Conservation (phyloP, 2,797 vertebrate genomes). For the Brotogeris chrysoptera region DNA sequence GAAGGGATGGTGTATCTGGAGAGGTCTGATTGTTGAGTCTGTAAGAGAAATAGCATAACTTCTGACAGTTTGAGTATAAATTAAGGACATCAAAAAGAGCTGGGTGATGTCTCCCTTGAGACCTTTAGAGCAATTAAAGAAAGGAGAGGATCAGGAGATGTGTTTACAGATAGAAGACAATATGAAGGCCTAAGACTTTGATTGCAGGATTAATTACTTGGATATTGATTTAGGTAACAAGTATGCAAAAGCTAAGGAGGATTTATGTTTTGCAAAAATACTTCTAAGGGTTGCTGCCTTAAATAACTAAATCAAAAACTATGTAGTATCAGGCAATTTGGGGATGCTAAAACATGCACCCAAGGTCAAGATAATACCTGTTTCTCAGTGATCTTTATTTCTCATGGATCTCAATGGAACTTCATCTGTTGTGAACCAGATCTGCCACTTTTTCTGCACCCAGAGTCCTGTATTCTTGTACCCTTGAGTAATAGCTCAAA, state of each 20-base stretch:
- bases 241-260: conserved; percentile 18
- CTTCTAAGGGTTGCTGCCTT: not conserved
- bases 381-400: not conserved
- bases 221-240: conserved; percentile 63
- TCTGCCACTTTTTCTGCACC: not conserved
- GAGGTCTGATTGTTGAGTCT: not conserved
- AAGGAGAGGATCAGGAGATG: conserved; percentile 18
- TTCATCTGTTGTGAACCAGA: not conserved
- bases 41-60: not conserved
- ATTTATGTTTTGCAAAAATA: not conserved
- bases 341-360: not conserved
- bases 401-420: not conserved
- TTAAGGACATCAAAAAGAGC: not conserved
- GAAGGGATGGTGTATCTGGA: not conserved
- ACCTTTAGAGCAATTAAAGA: conserved; percentile 49
- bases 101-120: not conserved
- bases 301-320: not conserved
- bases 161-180: conserved; percentile 50
- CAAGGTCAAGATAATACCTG: not conserved
- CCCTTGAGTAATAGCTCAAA: not conserved
- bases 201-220: conserved; percentile 64
- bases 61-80: not conserved
- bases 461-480: not conserved
- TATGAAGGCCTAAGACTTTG: not conserved
- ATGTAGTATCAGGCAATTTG: not conserved